These are phyloP conservation scores for Lemur catta DNA, from an alignment of 2,797 vertebrate species.

Conservation along the genomic window DNA sequence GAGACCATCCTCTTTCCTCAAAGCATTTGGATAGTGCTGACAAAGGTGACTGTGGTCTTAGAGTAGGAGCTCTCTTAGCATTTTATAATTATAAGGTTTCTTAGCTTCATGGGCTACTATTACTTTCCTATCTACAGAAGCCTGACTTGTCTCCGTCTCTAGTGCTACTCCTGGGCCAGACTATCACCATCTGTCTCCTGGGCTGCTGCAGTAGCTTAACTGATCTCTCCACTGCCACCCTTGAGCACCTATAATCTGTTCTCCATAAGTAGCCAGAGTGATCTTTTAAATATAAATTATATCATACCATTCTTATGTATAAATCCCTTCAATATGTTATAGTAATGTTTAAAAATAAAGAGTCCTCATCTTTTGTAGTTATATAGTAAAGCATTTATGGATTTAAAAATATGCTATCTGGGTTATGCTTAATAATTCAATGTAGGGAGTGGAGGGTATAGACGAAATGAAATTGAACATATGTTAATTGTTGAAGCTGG, in stretches of 20 bases:
- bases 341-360: conserved; percentile 50
- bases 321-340: conserved; percentile 35
- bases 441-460: background rate
- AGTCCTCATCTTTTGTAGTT: background rate
- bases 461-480: background rate
- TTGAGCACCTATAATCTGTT: conserved; percentile 22
- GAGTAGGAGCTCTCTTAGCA: background rate
- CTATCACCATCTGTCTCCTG: conserved; percentile 36
- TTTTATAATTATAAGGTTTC: conserved; percentile 55
- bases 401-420: conserved; percentile 20
- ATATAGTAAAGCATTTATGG: conserved; percentile 48
- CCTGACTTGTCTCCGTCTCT: conserved; percentile 12
- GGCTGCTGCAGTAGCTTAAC: background rate
- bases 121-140: conserved; percentile 16
- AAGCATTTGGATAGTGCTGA: conserved; percentile 52
- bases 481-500: conserved; percentile 17
- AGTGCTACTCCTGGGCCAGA: background rate
- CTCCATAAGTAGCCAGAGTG: conserved; percentile 5
- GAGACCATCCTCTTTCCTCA: conserved; percentile 9
- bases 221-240: background rate
- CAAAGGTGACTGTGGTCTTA: conserved; percentile 53
- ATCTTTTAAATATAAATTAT: conserved; percentile 42
- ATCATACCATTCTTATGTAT: background rate
- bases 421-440: conserved; percentile 46
- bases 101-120: background rate